Evolutionary conservation across 2,888 invertebrate species (phyloP), one percentile per base, ranked within the genome.

Genomic region (Hemicrepidius hirtus): DNA sequence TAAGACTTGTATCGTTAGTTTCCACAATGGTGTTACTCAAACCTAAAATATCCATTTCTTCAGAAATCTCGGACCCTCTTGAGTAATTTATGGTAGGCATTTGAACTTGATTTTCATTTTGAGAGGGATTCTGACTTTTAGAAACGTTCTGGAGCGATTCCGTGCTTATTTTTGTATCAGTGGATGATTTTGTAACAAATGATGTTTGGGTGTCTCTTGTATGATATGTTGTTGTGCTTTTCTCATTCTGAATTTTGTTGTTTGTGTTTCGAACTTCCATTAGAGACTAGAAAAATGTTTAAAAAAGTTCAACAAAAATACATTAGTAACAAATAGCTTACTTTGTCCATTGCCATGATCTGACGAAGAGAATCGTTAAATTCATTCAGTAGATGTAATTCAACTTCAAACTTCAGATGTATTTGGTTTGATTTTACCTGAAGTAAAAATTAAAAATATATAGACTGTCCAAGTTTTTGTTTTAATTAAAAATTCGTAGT

Each of bases 321-420:
- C n/a, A 46, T 20, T 9, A 18, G 13, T 6, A 18, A 4, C 37
- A 37, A 13, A 18, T 20, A 5, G 68, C 71, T 77, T 80, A 84
- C 85, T 76, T 89, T 87, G 82, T 91, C 91, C 66, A 91, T 88
- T 41, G 89, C 88, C 73, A 87, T 86, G 37, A 91, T 86, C 81
- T 90, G 90, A 50, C 87, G 84, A 28, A 91, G 80, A 0, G 90
- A 90, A 80, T 91, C 88, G 71, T 91, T 90, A 79, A 90, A 89
- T 57, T 90, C 89, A 77, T 91, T 91, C 44, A 91, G 82, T 50
- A 90, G 86, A 82, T 90, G 89, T 55, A 91, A 85, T 83, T 91
- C 91, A 0, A 90, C 89, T 81, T 89, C 89, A 79, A 91, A 89
- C 80, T 89, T 89, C 78, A 89, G 85, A 82, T 90, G 89, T 60